Evolutionary conservation across 2,113 vertebrate species (phyloP).

Genomic region (Hipposideros armiger): DNA sequence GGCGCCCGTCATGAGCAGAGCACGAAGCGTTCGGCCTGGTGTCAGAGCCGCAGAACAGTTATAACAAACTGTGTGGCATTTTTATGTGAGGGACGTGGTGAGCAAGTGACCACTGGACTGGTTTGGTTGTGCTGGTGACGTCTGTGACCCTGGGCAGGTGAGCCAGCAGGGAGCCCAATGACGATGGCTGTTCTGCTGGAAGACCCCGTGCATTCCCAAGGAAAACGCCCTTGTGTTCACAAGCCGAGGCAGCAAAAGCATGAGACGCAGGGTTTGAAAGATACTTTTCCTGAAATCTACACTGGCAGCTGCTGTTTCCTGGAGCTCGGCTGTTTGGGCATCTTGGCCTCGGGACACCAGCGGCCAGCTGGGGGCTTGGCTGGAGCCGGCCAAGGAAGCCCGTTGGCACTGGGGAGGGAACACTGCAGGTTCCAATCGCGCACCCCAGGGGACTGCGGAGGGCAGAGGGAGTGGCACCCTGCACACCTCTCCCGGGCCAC

Average conservation of each 20-base stretch:
- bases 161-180: not conserved
- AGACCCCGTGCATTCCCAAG: not conserved
- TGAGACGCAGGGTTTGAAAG: slow-evolving; percentile 61
- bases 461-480: not conserved
- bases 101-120: not conserved
- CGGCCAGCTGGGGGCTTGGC: not conserved
- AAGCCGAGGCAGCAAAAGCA: slow-evolving; percentile 25
- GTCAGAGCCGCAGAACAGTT: not conserved
- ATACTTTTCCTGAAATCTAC: slow-evolving; percentile 65
- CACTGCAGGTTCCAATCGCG: not conserved
- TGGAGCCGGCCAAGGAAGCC: not conserved
- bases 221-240: slow-evolving; percentile 55
- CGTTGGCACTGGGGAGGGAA: not conserved
- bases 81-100: not conserved
- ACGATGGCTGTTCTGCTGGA: too few species aligned
- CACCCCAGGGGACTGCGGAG: not conserved
- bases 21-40: fast-evolving
- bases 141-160: not conserved
- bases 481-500: not conserved
- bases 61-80: fast-evolving
- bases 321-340: not conserved
- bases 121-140: not conserved
- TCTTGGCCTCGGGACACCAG: not conserved
- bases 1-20: fast-evolving
- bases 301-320: not conserved